Conservation (phyloP, 1,140 invertebrate species). For the Phymorhynchus buccinoides region DNA sequence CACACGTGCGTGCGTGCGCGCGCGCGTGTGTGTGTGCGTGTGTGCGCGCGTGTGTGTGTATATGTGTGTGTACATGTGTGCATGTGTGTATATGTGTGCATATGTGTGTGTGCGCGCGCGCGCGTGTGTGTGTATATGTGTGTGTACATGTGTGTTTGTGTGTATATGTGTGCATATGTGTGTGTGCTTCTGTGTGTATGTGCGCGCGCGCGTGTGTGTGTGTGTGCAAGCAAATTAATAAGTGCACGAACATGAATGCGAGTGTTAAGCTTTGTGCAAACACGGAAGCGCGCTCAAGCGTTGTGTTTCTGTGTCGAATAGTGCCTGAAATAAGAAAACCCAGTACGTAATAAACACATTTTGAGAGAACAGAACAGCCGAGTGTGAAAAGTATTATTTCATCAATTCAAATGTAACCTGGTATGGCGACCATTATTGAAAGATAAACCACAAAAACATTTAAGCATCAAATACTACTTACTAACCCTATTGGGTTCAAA, state of each 20-base stretch:
- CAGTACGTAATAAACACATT: background rate
- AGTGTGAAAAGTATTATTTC: background rate
- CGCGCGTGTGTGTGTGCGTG: background rate
- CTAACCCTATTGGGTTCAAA: too few species aligned
- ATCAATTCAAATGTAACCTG: background rate
- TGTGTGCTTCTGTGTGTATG: background rate
- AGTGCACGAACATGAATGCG: background rate
- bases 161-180: background rate
- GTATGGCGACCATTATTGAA: background rate
- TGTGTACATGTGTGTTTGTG: background rate
- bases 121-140: background rate
- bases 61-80: background rate
- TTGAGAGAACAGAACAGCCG: background rate
- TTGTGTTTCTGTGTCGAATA: background rate
- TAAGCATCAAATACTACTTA: too few species aligned
- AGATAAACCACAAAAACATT: background rate
- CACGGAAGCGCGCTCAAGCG: too few species aligned
- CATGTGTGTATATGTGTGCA: conserved; percentile 3
- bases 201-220: background rate
- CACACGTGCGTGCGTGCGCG: background rate
- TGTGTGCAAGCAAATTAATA: background rate
- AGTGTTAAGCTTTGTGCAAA: background rate
- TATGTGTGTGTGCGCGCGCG: background rate
- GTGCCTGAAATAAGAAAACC: background rate
- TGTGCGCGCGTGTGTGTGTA: background rate